phyloP scores from a whole-genome alignment of 2,113 vertebrate species.

The Lathamus discolor region DNA sequence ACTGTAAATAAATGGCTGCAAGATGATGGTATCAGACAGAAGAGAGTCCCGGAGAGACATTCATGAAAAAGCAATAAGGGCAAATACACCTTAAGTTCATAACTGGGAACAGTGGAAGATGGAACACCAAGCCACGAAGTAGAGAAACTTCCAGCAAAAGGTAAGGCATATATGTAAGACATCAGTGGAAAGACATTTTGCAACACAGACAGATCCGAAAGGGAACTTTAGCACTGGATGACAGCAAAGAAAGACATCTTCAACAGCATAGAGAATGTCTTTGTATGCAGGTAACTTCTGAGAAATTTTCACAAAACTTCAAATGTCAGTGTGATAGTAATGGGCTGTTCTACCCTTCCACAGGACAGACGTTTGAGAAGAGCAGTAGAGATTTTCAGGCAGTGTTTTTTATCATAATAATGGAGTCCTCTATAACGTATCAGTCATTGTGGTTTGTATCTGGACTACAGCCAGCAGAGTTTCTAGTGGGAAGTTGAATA shows the following conservation, averaged over 20 bases:
- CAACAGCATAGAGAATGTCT: neutral
- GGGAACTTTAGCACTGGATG: neutral
- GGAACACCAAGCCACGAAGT: neutral
- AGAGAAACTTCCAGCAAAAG: neutral
- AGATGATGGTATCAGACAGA: neutral
- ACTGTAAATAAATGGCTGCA: neutral
- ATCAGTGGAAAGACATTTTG: neutral
- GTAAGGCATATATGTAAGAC: neutral
- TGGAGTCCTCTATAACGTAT: rapidly evolving
- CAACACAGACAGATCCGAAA: neutral
- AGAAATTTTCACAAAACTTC: neutral
- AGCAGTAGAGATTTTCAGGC: neutral
- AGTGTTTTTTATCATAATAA: neutral
- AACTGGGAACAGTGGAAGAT: neutral
- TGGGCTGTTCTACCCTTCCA: neutral
- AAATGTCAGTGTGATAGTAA: neutral
- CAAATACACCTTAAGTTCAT: neutral
- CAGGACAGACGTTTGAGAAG: neutral
- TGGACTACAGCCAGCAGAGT: neutral
- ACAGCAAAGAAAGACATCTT: neutral
- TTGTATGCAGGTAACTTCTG: neutral
- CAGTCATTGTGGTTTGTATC: rapidly evolving
- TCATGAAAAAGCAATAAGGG: neutral
- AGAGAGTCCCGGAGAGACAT: neutral
- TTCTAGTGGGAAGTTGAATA: neutral